Conservation (phyloP, 1,140 invertebrate genomes). For the Melitaea cinxia region DNA sequence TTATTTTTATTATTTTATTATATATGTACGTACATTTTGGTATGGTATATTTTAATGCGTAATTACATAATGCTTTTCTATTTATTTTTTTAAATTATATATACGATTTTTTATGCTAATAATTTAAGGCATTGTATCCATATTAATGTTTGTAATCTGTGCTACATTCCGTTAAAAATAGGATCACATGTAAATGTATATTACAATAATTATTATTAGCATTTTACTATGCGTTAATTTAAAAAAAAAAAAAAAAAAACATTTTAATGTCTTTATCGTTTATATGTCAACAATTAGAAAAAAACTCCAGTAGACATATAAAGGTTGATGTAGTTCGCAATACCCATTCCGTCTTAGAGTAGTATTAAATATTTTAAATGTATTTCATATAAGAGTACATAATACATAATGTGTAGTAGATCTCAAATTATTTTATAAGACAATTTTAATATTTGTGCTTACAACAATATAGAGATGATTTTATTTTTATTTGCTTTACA, state of each 20-base stretch:
- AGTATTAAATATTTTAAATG: constrained; percentile 13
- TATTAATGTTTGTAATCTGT: no score
- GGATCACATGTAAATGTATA: not conserved
- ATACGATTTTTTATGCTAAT: no score
- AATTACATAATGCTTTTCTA: no score
- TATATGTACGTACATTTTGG: no score
- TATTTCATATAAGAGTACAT: constrained; percentile 4
- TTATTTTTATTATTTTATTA: no score
- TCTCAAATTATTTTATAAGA: constrained; percentile 10
- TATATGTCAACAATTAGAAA: no score
- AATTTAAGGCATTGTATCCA: no score
- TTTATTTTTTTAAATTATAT: no score
- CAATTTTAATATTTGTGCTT: constrained; percentile 5
- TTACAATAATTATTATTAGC: no score
- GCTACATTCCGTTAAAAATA: not conserved
- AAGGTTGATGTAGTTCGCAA: not conserved
- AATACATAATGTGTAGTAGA: constrained; percentile 1
- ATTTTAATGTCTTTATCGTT: not conserved
- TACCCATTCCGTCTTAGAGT: constrained; percentile 26
- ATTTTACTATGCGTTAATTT: not conserved
- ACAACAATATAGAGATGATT: constrained; percentile 6
- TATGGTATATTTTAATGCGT: no score
- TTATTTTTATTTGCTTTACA: not conserved
- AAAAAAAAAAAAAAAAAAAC: not conserved
- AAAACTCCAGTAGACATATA: not conserved